Percentiles rank a stretch among this genome's conserved stretches.
Conservation (phyloP, 2,888 invertebrate species). For the Parasteatoda lunata region DNA sequence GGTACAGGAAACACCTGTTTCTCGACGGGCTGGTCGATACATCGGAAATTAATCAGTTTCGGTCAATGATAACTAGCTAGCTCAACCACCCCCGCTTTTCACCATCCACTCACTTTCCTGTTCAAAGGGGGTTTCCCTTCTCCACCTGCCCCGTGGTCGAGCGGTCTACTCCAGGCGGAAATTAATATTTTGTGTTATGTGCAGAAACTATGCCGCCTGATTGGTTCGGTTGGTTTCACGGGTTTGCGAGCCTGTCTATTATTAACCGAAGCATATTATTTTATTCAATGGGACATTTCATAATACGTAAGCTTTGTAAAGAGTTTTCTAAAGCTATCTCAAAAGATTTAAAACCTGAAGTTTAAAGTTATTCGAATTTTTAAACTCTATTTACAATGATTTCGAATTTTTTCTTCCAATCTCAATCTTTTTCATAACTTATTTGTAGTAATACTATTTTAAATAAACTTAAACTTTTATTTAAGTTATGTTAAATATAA, state of each 20-base stretch:
- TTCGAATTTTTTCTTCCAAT: too few species aligned
- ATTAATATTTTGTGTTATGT: constrained; percentile 57
- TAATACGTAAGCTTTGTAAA: background rate
- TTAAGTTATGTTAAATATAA: too few species aligned
- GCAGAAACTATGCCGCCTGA: constrained; percentile 27
- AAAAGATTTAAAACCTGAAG: too few species aligned
- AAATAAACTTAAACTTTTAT: too few species aligned
- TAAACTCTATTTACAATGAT: too few species aligned
- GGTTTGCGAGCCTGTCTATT: constrained; percentile 7
- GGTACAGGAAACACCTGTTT: constrained; percentile 61
- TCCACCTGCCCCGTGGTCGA: background rate
- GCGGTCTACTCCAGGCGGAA: constrained; percentile 37
- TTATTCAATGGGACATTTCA: constrained; percentile 17
- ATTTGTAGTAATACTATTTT: too few species aligned
- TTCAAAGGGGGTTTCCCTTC: background rate
- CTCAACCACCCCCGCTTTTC: constrained; percentile 18
- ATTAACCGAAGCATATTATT: constrained; percentile 17
- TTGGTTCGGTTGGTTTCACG: constrained; percentile 35
- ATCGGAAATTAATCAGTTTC: constrained; percentile 63
- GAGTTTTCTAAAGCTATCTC: background rate
- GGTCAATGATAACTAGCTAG: constrained; percentile 49
- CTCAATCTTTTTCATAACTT: too few species aligned
- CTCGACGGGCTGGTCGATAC: constrained; percentile 52
- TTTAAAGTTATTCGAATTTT: too few species aligned
- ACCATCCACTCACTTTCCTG: constrained; percentile 17